Evolutionary conservation across 2,113 vertebrate species (phyloP), one percentile per base, ranked within the genome.

Genomic region (Muntiacus reevesi): DNA sequence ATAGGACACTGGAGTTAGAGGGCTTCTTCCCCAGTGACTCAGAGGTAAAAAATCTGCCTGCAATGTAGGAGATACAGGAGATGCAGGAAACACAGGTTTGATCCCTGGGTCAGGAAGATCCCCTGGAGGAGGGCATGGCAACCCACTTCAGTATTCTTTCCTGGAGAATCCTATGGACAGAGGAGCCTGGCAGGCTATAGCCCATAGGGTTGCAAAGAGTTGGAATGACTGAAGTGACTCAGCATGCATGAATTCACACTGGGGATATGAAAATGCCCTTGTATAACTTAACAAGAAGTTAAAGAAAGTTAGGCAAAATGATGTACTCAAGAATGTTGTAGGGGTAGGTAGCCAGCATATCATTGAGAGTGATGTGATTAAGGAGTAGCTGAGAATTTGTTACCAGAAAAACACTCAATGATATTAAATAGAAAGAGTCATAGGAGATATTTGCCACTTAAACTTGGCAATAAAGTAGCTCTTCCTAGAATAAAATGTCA

Each of bases 281-380:
- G 9, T 6, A 11, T 12, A 12, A 59, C 11, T 3, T 52, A 13
- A 45, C 30, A 78, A 47, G n/a, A 16, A 2, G 21, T 43, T 92
- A 84, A 52, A 62, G 33, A 87, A 62, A 81, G 59, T 50, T 1
- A 50, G 27, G 30, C 27, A 52, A 81, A 81, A 52, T 15, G 14
- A 12, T 4, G 7, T 7, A 76, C 12, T 21, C 15, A 3, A 50
- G 19, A 83, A 10, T 50, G 0, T 4, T 59, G 1, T 7, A 23
- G 25, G 2, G 2, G 47, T 50, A 13, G 3, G 3, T 2, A 79
- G 7, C 62, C 23, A 30, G 21, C 8, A 45, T 5, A 10, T n/a
- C 3, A 7, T 8, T 45, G 25, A n/a, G 17, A 43, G 62, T 28
- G 16, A 59, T 28, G 5, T 43, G 1, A 3, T 30, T 27, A 52